These are phyloP conservation scores for Resseliella maxima DNA, from an alignment of 2,888 invertebrate species.

Conservation along the genomic window DNA sequence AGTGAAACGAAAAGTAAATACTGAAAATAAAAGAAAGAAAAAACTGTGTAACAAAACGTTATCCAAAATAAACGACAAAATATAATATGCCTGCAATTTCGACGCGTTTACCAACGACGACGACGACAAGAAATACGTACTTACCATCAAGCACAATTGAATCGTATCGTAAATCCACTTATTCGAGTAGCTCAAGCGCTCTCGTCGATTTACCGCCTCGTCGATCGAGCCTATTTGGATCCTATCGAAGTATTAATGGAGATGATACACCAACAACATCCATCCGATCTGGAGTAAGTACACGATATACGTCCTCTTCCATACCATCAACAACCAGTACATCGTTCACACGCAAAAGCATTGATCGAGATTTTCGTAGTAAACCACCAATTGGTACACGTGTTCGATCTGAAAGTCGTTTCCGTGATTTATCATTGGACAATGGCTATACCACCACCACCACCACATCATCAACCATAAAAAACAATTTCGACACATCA, in stretches of 20 bases:
- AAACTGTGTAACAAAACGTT: neutral
- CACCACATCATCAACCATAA: constrained; percentile 59
- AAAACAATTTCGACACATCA: constrained; percentile 62
- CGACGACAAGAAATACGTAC: constrained; percentile 66
- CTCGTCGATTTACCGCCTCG: neutral
- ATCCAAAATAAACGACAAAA: neutral
- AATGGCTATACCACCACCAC: constrained; percentile 16
- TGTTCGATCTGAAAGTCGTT: constrained; percentile 56
- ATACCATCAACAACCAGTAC: constrained; percentile 52
- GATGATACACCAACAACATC: constrained; percentile 61
- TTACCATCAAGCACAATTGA: constrained; percentile 63
- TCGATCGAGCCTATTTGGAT: constrained; percentile 54
- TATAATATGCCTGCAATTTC: constrained; percentile 69
- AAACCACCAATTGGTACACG: constrained; percentile 57
- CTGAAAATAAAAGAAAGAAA: neutral
- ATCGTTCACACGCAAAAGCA: constrained; percentile 59
- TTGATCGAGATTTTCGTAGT: constrained; percentile 56
- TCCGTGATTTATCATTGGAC: constrained; percentile 58
- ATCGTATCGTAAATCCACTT: constrained; percentile 57
- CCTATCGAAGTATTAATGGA: constrained; percentile 49
- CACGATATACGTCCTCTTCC: constrained; percentile 21
- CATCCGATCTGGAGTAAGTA: constrained; percentile 68
- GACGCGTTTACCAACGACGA: constrained; percentile 66
- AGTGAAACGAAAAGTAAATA: neutral
- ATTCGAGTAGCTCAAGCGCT: constrained; percentile 31